Conservation (phyloP, 2,797 vertebrate species). For the Hozukius guyotensis region DNA sequence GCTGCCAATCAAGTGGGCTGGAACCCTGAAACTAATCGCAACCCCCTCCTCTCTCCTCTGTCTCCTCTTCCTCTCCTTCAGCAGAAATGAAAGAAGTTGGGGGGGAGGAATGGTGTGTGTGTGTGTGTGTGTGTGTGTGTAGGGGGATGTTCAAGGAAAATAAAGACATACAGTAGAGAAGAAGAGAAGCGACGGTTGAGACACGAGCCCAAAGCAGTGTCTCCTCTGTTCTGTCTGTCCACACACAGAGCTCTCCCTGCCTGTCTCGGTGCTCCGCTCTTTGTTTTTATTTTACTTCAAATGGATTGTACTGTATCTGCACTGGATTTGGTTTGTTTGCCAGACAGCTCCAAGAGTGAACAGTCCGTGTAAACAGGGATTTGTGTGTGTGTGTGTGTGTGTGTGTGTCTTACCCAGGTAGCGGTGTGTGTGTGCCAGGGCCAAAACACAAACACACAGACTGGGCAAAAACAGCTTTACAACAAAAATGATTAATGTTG, state of each 20-base stretch:
- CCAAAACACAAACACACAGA: slow-evolving; percentile 17
- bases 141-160: slow-evolving; percentile 43
- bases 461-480: slow-evolving; percentile 1
- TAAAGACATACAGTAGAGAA: slow-evolving; percentile 56
- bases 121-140: background rate
- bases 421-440: slow-evolving; percentile 10
- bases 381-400: slow-evolving; percentile 19
- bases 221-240: slow-evolving; percentile 50
- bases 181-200: slow-evolving; percentile 44
- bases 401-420: background rate
- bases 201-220: slow-evolving; percentile 46
- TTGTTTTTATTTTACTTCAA: slow-evolving; percentile 42
- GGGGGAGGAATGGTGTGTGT: background rate
- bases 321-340: slow-evolving; percentile 49
- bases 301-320: slow-evolving; percentile 23
- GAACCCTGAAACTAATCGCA: slow-evolving; percentile 80
- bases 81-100: slow-evolving; percentile 61
- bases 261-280: slow-evolving; percentile 3
- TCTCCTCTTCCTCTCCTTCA: slow-evolving; percentile 64
- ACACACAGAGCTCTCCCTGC: slow-evolving; percentile 9
- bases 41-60: slow-evolving; percentile 38
- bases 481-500: background rate
- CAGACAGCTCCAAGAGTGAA: slow-evolving; percentile 33
- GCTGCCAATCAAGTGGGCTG: slow-evolving; percentile 91
- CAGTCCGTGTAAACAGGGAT: slow-evolving; percentile 8